Conservation (phyloP, 2,113 vertebrate species). For the Ptyas mucosa region DNA sequence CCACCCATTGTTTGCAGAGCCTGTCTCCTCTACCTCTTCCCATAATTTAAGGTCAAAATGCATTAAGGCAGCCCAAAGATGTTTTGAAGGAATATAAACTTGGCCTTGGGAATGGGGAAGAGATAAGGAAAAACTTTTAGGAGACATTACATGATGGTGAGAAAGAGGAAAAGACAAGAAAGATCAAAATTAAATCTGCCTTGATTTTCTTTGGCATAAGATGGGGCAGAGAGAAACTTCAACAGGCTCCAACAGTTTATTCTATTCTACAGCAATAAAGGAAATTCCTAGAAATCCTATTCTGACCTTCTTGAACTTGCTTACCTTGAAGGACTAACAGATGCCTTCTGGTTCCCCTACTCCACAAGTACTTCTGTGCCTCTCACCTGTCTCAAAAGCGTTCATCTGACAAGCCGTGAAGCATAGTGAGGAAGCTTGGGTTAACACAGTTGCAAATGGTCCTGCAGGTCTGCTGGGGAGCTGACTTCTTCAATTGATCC, state of each 20-base stretch:
- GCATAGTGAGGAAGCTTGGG: background rate
- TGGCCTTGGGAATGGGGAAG: background rate
- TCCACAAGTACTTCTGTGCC: background rate
- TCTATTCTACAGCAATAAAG: background rate
- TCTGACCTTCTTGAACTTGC: background rate
- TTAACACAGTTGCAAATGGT: background rate
- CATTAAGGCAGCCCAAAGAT: background rate
- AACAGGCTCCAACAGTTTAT: background rate
- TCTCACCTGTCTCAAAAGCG: background rate
- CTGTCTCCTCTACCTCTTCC: background rate
- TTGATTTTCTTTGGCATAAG: background rate
- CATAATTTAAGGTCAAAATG: background rate
- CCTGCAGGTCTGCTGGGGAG: background rate
- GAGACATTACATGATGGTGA: background rate
- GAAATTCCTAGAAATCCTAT: background rate
- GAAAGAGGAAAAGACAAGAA: background rate
- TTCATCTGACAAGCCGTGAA: background rate
- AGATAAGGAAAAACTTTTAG: background rate
- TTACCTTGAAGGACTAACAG: too few relatives aligned
- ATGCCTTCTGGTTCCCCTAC: background rate
- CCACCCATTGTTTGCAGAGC: background rate
- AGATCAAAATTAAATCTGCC: background rate
- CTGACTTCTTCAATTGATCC: background rate
- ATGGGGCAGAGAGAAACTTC: background rate
- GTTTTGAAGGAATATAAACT: background rate